Conservation (phyloP, 2,888 invertebrate species). For the Eutolmus rufibarbis region DNA sequence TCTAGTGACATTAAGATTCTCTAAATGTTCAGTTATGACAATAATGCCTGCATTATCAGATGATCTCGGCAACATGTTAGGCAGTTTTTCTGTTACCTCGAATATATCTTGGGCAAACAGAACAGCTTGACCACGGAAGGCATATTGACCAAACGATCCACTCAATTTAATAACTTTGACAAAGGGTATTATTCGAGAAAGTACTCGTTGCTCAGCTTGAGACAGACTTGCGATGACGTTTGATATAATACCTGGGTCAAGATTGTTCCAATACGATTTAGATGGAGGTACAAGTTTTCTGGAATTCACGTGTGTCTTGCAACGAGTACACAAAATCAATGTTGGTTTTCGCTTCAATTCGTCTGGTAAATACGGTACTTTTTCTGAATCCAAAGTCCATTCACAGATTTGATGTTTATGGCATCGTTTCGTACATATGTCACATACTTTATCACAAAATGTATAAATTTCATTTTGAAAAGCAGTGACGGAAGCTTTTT, state of each 20-base stretch:
- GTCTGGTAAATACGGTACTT: neutral
- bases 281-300: neutral
- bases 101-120: conserved; percentile 46
- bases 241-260: conserved; percentile 47
- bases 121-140: conserved; percentile 46
- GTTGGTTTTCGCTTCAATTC: neutral
- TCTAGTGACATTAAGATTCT: neutral
- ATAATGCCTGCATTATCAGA: neutral
- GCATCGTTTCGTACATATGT: neutral
- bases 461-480: too few species aligned
- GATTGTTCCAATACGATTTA: conserved; percentile 46
- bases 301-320: neutral
- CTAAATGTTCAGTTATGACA: neutral
- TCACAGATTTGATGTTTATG: too few species aligned
- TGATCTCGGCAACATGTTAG: neutral
- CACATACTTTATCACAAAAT: too few species aligned
- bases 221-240: conserved; percentile 39
- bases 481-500: too few species aligned
- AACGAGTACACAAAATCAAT: neutral
- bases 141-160: conserved; percentile 47
- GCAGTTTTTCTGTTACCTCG: conserved; percentile 8
- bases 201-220: conserved; percentile 42
- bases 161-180: conserved; percentile 46
- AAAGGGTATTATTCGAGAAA: conserved; percentile 44
- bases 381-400: neutral